phyloP scores from a whole-genome alignment of 30 jellyfish, hydroid and myxozoan species.

The Catostylus mosaicus region DNA sequence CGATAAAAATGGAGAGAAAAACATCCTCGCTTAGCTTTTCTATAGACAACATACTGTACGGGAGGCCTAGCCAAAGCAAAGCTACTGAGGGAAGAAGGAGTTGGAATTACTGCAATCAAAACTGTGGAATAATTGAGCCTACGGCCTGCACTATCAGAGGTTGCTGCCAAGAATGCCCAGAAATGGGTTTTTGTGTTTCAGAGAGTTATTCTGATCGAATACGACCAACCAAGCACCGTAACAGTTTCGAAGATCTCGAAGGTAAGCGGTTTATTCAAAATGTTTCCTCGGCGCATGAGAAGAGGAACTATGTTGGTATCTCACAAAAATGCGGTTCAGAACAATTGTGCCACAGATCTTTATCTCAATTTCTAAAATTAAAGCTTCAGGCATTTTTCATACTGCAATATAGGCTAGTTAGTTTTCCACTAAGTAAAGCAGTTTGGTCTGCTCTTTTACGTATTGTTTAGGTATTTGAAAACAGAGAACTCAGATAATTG shows the following conservation, averaged over 20 bases:
- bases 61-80: conserved; percentile 27
- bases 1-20: conserved; percentile 16
- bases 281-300: not conserved
- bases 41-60: conserved; percentile 51
- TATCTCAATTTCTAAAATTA: too few species aligned
- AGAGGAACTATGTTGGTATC: too few species aligned
- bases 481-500: too few species aligned
- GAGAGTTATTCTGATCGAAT: conserved; percentile 26
- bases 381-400: too few species aligned
- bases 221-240: conserved; percentile 12
- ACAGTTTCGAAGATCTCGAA: conserved; percentile 27
- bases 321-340: too few species aligned
- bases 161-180: conserved; percentile 23
- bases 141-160: conserved; percentile 31
- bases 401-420: too few species aligned
- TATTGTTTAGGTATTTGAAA: too few species aligned
- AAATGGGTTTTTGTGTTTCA: conserved; percentile 24
- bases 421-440: too few species aligned
- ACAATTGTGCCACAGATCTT: too few species aligned
- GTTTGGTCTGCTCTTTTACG: too few species aligned
- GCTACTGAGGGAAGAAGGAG: conserved; percentile 17
- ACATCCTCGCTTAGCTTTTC: conserved; percentile 51
- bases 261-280: conserved; percentile 1
- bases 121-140: not conserved
- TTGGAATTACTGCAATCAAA: conserved; percentile 5